Evolutionary conservation across 64 coral and sea anemone species (phyloP), one percentile per base, ranked within the genome.

Genomic region (Pocillopora damicornis): DNA sequence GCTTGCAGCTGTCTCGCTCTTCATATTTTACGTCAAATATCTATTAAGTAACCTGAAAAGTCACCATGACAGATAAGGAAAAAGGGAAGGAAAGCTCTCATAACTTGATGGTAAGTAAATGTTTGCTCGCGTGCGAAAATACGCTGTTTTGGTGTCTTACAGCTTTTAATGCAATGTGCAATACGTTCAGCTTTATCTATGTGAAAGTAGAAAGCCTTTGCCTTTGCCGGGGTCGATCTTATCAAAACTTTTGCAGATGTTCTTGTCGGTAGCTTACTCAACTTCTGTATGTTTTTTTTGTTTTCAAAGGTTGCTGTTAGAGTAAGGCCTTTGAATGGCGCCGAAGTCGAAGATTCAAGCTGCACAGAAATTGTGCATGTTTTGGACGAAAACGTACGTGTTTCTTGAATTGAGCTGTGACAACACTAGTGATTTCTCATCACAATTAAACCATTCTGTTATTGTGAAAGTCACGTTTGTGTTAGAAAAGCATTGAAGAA

Each of bases 271-370:
- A 15, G 75, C 11, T 77, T 12, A 22, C 16, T 36, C 26, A 79
- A 25, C 37, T 10, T 79, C 76, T 60, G 57, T 79, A 30, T 60
- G 0, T 59, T 25, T 88, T 81, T 73, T 37, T 77, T 4, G 57
- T 62, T 88, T 18, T n/a, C 14, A 0, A 60, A 92, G 90, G 90
- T 92, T 86, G 90, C 90, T 35, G 82, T 92, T 0, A 59, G 90
- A 78, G 90, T 92, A n/a, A 92, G 90, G 37, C 90, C 90, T 2
- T 79, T 92, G 35, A 92, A 76, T 87, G 79, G 74, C 51, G 17
- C 75, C 1, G 90, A 92, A 77, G 82, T 92, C 15, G 75, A 76
- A 42, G 86, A 76, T 37, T n/a, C 61, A 62, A 86, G 76, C 35
- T 72, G 65, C 45, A 86, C 74, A 0, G 90, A 92, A 73, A 92